Conservation (phyloP, 2,888 invertebrate genomes). For the Metellina segmentata region DNA sequence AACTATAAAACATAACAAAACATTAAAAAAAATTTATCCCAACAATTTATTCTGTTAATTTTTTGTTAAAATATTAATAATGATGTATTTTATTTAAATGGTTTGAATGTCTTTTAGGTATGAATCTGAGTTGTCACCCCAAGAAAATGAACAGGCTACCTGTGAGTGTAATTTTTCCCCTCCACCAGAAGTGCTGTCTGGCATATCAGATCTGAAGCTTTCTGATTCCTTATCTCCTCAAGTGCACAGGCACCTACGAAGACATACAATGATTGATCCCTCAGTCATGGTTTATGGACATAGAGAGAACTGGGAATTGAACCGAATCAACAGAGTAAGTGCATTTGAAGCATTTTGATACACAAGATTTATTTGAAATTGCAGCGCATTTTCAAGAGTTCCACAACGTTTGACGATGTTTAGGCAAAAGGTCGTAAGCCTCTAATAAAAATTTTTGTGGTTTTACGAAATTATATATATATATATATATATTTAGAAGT, state of each 20-base stretch:
- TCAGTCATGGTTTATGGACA: constrained; percentile 51
- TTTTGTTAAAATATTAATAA: neutral
- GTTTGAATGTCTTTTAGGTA: constrained; percentile 41
- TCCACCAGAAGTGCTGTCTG: constrained; percentile 50
- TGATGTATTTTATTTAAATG: neutral
- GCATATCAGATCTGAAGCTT: constrained; percentile 35
- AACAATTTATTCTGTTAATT: neutral
- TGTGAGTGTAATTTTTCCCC: constrained; percentile 43
- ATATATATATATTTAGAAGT: no score
- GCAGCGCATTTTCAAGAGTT: no score
- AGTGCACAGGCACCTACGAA: constrained; percentile 64
- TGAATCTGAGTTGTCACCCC: constrained; percentile 46
- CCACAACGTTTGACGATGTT: no score
- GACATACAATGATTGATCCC: constrained; percentile 71
- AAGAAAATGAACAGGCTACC: constrained; percentile 12
- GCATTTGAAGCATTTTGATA: no score
- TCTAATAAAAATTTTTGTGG: no score
- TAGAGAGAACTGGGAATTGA: constrained; percentile 50
- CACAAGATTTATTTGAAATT: no score
- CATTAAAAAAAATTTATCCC: no score
- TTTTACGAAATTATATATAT: no score
- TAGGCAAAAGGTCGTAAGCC: no score
- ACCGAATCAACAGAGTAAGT: constrained; percentile 68
- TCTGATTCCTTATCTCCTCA: constrained; percentile 63
- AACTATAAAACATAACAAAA: neutral